Percentiles rank a stretch among this genome's conserved stretches.
These are phyloP conservation scores for Cervus canadensis DNA, from an alignment of 2,113 vertebrate genomes.

Conservation along the genomic window DNA sequence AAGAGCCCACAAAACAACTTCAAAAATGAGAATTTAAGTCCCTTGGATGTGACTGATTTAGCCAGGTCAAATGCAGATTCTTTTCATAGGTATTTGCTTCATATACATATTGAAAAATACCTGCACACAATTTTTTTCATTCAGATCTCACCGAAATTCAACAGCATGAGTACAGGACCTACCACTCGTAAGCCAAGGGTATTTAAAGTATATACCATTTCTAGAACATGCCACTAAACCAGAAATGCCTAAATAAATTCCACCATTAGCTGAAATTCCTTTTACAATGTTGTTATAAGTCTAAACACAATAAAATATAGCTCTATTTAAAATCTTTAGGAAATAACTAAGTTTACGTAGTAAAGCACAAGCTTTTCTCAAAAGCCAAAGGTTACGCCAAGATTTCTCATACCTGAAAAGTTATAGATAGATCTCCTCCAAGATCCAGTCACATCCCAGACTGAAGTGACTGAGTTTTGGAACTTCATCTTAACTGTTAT, in stretches of 20 bases:
- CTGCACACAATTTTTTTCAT: neutral
- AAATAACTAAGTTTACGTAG: neutral
- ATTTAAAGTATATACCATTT: neutral
- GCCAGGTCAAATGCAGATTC: neutral
- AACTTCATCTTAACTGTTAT: neutral
- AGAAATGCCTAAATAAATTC: slow-evolving; percentile 28
- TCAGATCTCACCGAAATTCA: neutral
- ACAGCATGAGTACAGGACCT: neutral
- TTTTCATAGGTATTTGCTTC: neutral
- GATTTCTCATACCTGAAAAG: neutral
- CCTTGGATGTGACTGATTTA: neutral
- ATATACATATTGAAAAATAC: neutral
- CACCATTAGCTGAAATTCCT: neutral
- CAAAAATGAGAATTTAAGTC: slow-evolving; percentile 21
- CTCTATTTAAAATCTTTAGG: neutral
- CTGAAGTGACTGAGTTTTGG: neutral
- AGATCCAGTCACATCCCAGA: neutral
- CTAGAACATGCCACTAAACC: neutral
- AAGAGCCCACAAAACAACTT: neutral
- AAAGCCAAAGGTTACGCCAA: neutral
- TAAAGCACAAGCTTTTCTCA: neutral
- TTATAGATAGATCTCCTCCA: neutral
- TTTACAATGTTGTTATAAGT: neutral
- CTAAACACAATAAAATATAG: slow-evolving; percentile 2
- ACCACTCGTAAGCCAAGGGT: neutral